Evolutionary conservation across 2,888 invertebrate genomes (phyloP).

Genomic region (Antitype chi): DNA sequence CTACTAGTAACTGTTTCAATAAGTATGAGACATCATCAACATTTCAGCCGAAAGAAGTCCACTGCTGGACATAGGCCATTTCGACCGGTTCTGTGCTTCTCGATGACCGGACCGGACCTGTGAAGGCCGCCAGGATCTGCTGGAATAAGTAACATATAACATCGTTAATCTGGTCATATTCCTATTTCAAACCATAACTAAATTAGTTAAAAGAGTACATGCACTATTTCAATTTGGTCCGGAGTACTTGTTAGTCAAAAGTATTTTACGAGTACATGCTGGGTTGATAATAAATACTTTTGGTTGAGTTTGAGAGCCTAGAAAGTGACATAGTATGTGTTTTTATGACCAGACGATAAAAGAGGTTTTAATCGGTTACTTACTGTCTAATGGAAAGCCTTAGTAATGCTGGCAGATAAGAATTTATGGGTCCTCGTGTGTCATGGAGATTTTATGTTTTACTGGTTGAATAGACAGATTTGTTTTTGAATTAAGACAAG

Average conservation of each 20-base stretch:
- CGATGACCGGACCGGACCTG: no score
- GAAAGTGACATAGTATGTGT: slow-evolving; percentile 17
- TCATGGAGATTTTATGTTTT: slow-evolving; percentile 31
- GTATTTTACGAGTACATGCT: not conserved
- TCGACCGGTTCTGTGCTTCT: no score
- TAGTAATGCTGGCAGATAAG: slow-evolving; percentile 40
- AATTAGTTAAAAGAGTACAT: not conserved
- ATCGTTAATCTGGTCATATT: not conserved
- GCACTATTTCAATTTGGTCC: not conserved
- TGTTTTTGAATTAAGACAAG: slow-evolving; percentile 14
- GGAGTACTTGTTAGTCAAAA: not conserved
- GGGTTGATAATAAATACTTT: slow-evolving; percentile 18
- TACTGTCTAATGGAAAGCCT: slow-evolving; percentile 21
- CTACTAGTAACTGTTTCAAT: not conserved
- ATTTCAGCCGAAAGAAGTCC: no score
- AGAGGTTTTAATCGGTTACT: slow-evolving; percentile 50
- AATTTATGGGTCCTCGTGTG: slow-evolving; percentile 36
- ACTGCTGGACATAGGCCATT: no score
- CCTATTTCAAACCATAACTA: not conserved
- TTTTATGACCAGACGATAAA: slow-evolving; percentile 51
- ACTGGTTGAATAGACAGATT: not conserved
- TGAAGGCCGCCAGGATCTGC: no score
- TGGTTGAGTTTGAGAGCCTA: slow-evolving; percentile 4
- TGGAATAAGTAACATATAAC: no score
- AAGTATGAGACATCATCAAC: no score